Evolutionary conservation across 2,113 vertebrate genomes (phyloP), one percentile per base, ranked within the genome.

Genomic region (Dunckerocampus dactyliophorus): DNA sequence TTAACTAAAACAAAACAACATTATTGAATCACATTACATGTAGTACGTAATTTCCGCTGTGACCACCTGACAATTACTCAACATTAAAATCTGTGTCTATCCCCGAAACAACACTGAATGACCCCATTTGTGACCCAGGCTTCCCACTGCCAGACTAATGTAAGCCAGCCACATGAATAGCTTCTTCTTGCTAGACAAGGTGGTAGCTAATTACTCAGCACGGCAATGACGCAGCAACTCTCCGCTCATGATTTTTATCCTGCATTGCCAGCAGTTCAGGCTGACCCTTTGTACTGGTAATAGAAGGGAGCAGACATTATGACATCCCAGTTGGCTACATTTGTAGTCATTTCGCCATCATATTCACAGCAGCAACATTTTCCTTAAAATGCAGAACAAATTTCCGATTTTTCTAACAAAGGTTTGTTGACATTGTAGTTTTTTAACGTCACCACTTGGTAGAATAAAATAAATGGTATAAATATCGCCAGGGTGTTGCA

Each of bases 141-240:
- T 71, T 77, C 69, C 59, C 67, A 74, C 70, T 66, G 14, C 68
- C 22, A 58, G 49, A 67, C 58, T 68, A 82, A 84, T 60, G 49
- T 69, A 78, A 20, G 49, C 56, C 64, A 62, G 75, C 67, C 67
- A 77, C 73, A 83, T 72, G 84, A 83, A 85, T 85, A 85, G 76
- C 69, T 77, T 74, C 67, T 71, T 72, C 12, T 5, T 69, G 67
- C 69, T 67, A 82, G 83, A 82, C 59, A n/a, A 76, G 59, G 69
- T 45, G 80, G 82, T 72, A 62, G 69, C 76, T 60, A 43, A 43
- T 43, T 43, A 45, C 67, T 65, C 59, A 75, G 68, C 74, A 68
- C 69, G 76, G 76, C 63, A 72, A 75, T 76, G 81, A 84, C 70
- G 50, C 82, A 67, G 48, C 47, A 67, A 70, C 72, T 59, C 64